Conservation (phyloP, 1,140 invertebrate genomes). For the Drosophila albomicans region DNA sequence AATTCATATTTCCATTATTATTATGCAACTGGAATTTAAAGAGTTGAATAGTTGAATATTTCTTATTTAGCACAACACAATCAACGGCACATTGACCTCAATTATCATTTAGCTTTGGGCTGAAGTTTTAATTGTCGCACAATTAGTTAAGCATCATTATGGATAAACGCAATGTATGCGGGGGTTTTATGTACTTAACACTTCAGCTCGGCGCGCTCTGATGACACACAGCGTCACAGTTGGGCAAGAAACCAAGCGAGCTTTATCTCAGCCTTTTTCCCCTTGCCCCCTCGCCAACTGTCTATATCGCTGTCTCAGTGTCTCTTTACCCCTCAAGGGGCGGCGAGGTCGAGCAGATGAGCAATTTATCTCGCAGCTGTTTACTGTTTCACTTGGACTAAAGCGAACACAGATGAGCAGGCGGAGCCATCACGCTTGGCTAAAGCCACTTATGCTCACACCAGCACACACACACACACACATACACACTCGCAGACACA, state of each 20-base stretch:
- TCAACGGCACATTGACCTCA: conserved; percentile 10
- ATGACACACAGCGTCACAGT: conserved; percentile 60
- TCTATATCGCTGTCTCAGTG: too few relatives aligned
- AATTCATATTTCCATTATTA: too few relatives aligned
- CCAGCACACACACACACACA: conserved; percentile 27
- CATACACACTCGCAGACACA: conserved; percentile 1
- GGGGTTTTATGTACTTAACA: conserved; percentile 81
- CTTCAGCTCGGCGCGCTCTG: conserved; percentile 66
- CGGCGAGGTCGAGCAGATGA: conserved; percentile 79
- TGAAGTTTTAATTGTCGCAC: conserved; percentile 18
- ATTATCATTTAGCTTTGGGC: conserved; percentile 9
- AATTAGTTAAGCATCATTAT: conserved; percentile 64
- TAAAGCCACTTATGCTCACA: conserved; percentile 75
- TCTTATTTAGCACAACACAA: neutral
- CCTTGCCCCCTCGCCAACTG: too few relatives aligned
- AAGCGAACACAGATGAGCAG: conserved; percentile 4
- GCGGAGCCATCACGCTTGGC: conserved; percentile 62
- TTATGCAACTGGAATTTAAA: neutral
- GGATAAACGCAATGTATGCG: conserved; percentile 78
- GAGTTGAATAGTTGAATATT: neutral
- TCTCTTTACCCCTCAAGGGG: conserved; percentile 6
- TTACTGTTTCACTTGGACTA: conserved; percentile 70
- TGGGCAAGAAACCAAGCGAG: conserved; percentile 32
- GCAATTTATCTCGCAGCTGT: conserved; percentile 83
- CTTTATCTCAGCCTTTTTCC: neutral